Evolutionary conservation across 2,888 invertebrate species (phyloP).

Genomic region (Drosophila gaucha): DNA sequence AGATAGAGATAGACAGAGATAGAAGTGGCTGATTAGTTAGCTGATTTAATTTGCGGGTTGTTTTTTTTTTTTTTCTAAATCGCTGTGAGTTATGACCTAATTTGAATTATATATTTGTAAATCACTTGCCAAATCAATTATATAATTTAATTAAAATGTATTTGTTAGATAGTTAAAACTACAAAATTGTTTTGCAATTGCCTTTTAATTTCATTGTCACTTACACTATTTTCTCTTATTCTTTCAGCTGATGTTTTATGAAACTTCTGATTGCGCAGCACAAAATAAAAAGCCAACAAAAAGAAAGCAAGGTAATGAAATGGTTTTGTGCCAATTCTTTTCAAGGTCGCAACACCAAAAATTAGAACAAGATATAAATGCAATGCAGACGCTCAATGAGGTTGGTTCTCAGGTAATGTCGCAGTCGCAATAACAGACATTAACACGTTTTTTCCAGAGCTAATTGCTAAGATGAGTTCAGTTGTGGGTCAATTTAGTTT

Average conservation of each 20-base stretch:
- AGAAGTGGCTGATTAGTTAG: conserved; percentile 27
- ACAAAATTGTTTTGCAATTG: conserved; percentile 1
- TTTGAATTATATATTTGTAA: conserved; percentile 6
- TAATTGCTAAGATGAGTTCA: not conserved
- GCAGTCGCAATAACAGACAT: not conserved
- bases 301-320: conserved; percentile 21
- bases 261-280: conserved; percentile 25
- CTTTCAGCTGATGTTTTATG: conserved; percentile 1
- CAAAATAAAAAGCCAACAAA: conserved; percentile 8
- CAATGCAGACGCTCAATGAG: not conserved
- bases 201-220: not conserved
- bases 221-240: conserved; percentile 17
- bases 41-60: not conserved
- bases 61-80: not conserved
- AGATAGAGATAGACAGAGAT: conserved; percentile 3
- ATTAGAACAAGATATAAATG: not conserved
- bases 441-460: not conserved
- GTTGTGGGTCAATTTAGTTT: not conserved
- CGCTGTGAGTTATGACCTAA: conserved; percentile 4
- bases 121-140: not conserved
- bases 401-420: not conserved
- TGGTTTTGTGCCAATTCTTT: conserved; percentile 15
- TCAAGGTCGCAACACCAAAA: conserved; percentile 8
- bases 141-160: not conserved
- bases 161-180: no score